Evolutionary conservation across 1,140 invertebrate genomes (phyloP).

Genomic region (Gonioctena quinquepunctata): DNA sequence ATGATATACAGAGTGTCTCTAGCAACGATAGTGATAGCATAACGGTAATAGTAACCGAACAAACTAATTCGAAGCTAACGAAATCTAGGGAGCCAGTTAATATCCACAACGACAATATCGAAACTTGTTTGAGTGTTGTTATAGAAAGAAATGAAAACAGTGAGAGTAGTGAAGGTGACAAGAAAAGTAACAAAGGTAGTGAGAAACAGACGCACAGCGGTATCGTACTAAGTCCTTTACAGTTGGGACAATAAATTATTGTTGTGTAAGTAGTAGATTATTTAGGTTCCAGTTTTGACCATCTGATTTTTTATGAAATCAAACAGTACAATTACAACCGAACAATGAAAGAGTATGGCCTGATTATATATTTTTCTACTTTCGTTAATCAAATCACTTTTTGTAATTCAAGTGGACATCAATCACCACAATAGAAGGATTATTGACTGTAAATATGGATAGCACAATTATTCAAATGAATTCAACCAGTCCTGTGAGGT

Average conservation of each 20-base stretch:
- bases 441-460: no score
- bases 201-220: conserved; percentile 50
- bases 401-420: no score
- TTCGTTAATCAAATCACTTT: no score
- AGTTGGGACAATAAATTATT: conserved; percentile 53
- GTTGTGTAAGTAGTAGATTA: background rate
- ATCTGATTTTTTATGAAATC: no score
- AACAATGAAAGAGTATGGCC: no score
- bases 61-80: conserved; percentile 41
- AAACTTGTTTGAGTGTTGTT: conserved; percentile 47
- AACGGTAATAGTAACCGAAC: conserved; percentile 32
- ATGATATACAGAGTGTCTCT: conserved; percentile 55
- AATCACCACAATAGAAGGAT: no score
- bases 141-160: conserved; percentile 46
- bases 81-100: conserved; percentile 49
- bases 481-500: no score
- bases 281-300: background rate
- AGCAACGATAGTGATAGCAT: conserved; percentile 50
- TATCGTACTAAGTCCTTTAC: conserved; percentile 58
- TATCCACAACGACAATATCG: conserved; percentile 20
- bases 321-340: no score
- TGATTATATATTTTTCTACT: no score
- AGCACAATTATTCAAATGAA: no score
- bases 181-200: conserved; percentile 25
- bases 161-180: conserved; percentile 27